Percentiles rank a stretch among this genome's conserved stretches.
These are phyloP conservation scores for Chaetops frenatus DNA, from an alignment of 2,113 vertebrate species.

Conservation along the genomic window DNA sequence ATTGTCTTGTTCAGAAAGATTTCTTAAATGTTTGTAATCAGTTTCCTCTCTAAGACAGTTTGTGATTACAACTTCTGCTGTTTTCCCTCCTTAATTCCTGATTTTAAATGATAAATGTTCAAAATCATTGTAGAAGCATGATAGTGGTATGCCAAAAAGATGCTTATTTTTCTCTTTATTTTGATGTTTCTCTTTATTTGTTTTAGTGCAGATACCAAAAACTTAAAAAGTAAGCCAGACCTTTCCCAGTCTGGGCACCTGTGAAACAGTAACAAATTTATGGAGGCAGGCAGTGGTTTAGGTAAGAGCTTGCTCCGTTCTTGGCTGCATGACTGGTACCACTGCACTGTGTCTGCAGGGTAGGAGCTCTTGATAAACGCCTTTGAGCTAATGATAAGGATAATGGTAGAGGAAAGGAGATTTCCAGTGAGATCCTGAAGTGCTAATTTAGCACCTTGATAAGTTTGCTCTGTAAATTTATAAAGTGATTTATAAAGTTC, in stretches of 20 bases:
- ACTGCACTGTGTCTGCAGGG: neutral
- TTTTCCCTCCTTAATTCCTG: neutral
- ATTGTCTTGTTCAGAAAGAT: neutral
- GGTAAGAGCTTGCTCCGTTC: neutral
- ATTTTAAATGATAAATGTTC: neutral
- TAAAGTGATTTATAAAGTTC: neutral
- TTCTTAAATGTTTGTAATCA: neutral
- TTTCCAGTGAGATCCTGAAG: neutral
- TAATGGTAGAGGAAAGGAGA: neutral
- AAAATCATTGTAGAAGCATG: neutral
- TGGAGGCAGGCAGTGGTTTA: neutral
- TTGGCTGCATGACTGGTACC: rapidly evolving
- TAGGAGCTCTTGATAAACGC: neutral
- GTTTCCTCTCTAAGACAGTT: neutral
- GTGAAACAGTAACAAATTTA: neutral
- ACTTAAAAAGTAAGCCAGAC: neutral
- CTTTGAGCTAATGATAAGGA: neutral
- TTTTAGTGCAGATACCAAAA: neutral
- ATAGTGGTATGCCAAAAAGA: neutral
- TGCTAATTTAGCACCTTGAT: neutral
- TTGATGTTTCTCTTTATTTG: neutral
- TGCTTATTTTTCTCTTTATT: neutral
- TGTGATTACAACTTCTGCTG: neutral
- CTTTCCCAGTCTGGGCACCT: neutral
- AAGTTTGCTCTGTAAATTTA: neutral